These are phyloP conservation scores for Calameuta idolon DNA, from an alignment of 2,888 invertebrate genomes.

Conservation along the genomic window DNA sequence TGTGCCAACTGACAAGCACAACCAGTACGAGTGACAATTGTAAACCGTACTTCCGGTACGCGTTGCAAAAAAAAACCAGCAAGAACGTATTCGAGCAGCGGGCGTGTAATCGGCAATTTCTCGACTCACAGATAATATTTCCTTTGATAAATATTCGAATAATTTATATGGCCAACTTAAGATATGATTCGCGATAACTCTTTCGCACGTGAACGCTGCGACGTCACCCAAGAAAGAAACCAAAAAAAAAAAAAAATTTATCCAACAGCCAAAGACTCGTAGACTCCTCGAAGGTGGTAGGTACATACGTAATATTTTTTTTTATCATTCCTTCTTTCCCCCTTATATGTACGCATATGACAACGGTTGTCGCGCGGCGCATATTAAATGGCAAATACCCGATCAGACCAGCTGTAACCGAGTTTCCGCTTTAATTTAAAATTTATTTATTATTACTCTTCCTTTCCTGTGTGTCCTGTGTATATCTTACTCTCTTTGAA, in stretches of 20 bases:
- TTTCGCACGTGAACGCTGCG: neutral
- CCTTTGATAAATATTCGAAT: constrained; percentile 2
- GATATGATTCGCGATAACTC: constrained; percentile 13
- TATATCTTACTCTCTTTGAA: neutral
- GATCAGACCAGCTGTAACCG: constrained; percentile 64
- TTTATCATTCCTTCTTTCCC: constrained; percentile 9
- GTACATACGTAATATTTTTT: neutral
- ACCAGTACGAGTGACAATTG: neutral
- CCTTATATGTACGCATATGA: neutral
- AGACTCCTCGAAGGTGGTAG: neutral
- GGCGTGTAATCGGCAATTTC: constrained; percentile 44
- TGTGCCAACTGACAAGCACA: constrained; percentile 9
- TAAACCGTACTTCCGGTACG: neutral
- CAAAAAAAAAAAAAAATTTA: neutral
- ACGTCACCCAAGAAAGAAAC: neutral
- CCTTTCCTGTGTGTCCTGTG: neutral
- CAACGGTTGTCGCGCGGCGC: neutral
- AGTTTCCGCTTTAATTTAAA: constrained; percentile 33
- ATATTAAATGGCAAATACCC: constrained; percentile 39
- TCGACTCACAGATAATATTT: constrained; percentile 25
- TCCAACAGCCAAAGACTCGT: neutral
- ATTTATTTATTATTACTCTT: neutral
- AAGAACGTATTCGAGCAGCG: constrained; percentile 50
- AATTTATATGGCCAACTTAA: constrained; percentile 42
- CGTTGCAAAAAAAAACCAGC: constrained; percentile 26